These are phyloP conservation scores for Acanthosepion esculentum DNA, from an alignment of 2,888 invertebrate genomes.

Conservation along the genomic window DNA sequence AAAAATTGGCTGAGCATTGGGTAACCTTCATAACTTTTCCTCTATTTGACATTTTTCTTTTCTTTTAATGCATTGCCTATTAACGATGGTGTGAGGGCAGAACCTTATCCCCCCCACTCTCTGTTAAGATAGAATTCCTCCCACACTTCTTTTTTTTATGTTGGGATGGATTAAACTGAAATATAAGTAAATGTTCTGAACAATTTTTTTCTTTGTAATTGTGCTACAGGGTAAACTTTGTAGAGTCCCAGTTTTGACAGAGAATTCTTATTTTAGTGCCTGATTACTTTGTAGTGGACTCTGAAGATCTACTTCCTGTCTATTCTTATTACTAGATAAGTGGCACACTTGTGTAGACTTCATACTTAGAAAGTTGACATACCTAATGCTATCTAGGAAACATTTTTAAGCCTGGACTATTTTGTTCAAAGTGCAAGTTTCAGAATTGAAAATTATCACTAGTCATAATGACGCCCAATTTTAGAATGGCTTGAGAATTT, in stretches of 20 bases:
- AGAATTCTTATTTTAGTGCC: background rate
- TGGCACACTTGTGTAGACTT: background rate
- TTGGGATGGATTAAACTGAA: background rate
- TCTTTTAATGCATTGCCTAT: background rate
- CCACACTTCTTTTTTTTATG: background rate
- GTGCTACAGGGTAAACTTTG: background rate
- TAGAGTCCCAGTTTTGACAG: background rate
- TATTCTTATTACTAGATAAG: background rate
- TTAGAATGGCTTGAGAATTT: no score
- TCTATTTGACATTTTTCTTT: no score
- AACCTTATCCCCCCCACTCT: no score
- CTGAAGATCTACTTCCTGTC: background rate
- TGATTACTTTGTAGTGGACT: constrained; percentile 17
- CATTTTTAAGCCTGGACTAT: no score
- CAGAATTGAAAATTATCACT: no score
- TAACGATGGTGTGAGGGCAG: background rate
- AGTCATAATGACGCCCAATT: no score
- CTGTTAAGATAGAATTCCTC: no score
- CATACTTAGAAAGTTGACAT: background rate
- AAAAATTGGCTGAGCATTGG: background rate
- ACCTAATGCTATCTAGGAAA: background rate
- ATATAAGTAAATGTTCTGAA: background rate
- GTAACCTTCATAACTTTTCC: no score
- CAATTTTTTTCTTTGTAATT: background rate
- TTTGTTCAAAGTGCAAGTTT: no score